Evolutionary conservation across 2,797 vertebrate genomes (phyloP).

Genomic region (Platyrinchus mystaceus): DNA sequence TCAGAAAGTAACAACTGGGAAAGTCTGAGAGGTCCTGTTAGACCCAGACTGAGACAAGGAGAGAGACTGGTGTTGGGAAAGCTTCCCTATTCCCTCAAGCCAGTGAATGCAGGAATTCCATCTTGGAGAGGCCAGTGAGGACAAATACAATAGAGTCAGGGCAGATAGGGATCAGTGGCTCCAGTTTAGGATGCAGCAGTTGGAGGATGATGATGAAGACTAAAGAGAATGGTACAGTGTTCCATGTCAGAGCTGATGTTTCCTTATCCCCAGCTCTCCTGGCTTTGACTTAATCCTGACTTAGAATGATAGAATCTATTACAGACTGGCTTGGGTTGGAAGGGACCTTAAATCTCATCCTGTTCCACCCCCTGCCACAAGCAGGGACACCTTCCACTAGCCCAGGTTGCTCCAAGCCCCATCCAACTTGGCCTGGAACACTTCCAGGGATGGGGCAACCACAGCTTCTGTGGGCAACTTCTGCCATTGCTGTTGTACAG

Average conservation of each 20-base stretch:
- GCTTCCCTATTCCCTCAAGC: neutral
- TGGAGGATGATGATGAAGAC: neutral
- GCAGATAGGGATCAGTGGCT: rapidly evolving
- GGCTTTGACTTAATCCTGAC: neutral
- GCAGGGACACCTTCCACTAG: neutral
- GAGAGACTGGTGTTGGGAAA: neutral
- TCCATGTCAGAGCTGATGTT: neutral
- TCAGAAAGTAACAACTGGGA: neutral
- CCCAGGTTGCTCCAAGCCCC: neutral
- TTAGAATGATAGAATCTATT: neutral
- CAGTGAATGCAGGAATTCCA: neutral
- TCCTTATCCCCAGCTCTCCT: neutral
- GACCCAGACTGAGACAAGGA: neutral
- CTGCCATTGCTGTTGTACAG: neutral
- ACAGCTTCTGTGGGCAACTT: neutral
- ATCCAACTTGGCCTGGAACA: rapidly evolving
- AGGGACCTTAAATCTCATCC: neutral
- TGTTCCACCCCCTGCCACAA: neutral
- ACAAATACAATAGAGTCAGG: too few relatives aligned
- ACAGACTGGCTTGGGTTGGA: neutral
- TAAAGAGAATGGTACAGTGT: neutral
- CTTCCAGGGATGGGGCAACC: neutral
- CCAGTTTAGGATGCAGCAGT: neutral
- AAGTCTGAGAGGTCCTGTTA: neutral
- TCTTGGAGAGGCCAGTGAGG: neutral